Base-by-base conservation (phyloP, 2,888 invertebrate genomes). In the Andrena flavipes region DNA sequence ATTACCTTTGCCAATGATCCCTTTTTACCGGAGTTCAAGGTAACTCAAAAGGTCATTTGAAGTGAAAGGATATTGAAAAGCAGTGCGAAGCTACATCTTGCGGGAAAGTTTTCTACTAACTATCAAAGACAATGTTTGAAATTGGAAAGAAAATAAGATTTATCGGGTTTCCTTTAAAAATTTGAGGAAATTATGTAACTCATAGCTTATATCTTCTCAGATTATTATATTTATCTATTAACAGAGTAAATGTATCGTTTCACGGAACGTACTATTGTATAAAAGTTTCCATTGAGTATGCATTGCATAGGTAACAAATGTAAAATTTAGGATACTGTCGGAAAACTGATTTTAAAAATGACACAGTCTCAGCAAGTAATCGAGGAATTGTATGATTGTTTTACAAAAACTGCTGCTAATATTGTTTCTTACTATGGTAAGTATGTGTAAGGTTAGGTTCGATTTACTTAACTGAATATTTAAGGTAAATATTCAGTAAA, bases 351-450 rank as follows among this genome's bases (percentile, higher is more conserved):
- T 29, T 56, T 29, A 8, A 76, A 70, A 67, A 87, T 87, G 87
- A n/a, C 77, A 16, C 80, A 84, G 4, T 69, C 70, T 7, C 56
- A 63, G 35, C 64, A 74, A 48, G 56, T n/a, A 3, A 13, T 67
- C 7, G 71, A 78, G 10, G 86, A 80, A 16, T 69, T 90, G 2
- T 85, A 88, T 54, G 88, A 90, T 29, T 80, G 68, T 73, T 90
- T 87, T 29, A 74, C 87, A n/a, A 90, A 88, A 86, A 91, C 89
- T 51, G 93, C 92, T 30, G 84, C 84, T 0, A 89, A 91, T 35
- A 33, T 13, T 33, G 0, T 33, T 13, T 23, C 33, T 30, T 30
- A 7, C 29, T 13, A 20, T 8, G 51, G 20, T 51, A 51, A 51
- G 51, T 51, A 20, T n/a, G 20, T 7, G 8, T 20, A 20, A 51